Evolutionary conservation across 2,113 vertebrate genomes (phyloP), one percentile per base, ranked within the genome.

Genomic region (Cyprinodon brontotheroides): DNA sequence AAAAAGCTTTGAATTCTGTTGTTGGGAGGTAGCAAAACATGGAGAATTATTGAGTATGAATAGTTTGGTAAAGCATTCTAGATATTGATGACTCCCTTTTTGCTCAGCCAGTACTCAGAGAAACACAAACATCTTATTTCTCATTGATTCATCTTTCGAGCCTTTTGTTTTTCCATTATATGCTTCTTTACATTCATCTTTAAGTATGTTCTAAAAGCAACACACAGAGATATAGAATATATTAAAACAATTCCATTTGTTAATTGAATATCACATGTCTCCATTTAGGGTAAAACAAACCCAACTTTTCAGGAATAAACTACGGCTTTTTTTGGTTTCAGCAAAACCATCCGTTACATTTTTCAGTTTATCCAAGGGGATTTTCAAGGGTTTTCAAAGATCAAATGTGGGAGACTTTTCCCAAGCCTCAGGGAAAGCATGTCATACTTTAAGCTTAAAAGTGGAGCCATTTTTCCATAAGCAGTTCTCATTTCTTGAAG

Each of bases 321-420:
- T 29, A 62, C 77, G 68, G 57, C 36, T 68, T 38, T 62, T 29
- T 22, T 72, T 81, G 50, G 60, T 81, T 76, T 48, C 39, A 66
- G 73, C 15, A 13, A 62, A 43, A 78, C 70, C 61, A 48, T 63
- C 11, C 2, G 64, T 39, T 61, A 81, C 65, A 70, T 78, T 80
- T 81, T 81, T 70, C 4, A 70, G 4, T 77, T 78, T 50, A 78
- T 78, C 74, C 79, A 72, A 72, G 50, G 68, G 63, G 74, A 78
- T 82, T 78, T 86, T 62, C 80, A 86, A 80, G 71, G 41, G 8
- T 73, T 82, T 80, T 63, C 53, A 48, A 36, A 75, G 67, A 80
- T 72, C 77, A 36, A 65, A 74, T 78, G 75, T 20, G 68, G 66
- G 47, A 3, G 65, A 88, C 72, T 48, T 69, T 76, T 78, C 61